Percentiles rank a stretch among this genome's conserved stretches.
Conservation (phyloP, 37 sponge, comb jelly and placozoan genomes). For the Chondrilla cf. caribensis region DNA sequence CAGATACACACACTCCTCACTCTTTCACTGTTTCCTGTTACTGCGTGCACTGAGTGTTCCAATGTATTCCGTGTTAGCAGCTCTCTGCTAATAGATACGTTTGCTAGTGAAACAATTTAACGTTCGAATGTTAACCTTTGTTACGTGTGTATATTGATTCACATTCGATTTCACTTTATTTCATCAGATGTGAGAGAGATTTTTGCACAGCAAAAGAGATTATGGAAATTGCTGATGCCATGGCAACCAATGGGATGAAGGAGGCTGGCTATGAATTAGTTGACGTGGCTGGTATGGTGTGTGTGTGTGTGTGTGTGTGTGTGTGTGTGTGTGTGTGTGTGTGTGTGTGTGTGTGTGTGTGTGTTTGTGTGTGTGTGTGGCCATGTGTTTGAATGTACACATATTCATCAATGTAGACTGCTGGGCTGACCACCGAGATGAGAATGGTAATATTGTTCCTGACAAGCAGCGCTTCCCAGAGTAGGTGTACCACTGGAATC, state of each 20-base stretch:
- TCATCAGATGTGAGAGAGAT: slow-evolving; percentile 75
- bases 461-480: slow-evolving; percentile 62
- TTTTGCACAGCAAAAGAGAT: slow-evolving; percentile 69
- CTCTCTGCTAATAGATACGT: no score
- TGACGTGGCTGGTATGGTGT: slow-evolving; percentile 70
- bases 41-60: no score
- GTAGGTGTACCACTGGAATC: slow-evolving; percentile 34
- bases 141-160: no score
- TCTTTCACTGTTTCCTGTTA: no score
- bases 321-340: neutral
- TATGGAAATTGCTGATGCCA: slow-evolving; percentile 82
- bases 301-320: neutral
- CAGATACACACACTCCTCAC: no score
- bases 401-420: slow-evolving; percentile 37
- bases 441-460: slow-evolving; percentile 58
- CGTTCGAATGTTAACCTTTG: neutral
- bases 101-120: no score
- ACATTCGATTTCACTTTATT: no score
- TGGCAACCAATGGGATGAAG: slow-evolving; percentile 81
- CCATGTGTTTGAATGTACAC: neutral
- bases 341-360: slow-evolving; percentile 1
- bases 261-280: slow-evolving; percentile 79
- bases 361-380: neutral
- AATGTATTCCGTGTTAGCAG: no score
- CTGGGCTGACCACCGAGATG: slow-evolving; percentile 78